These are phyloP conservation scores for Scotopteryx bipunctaria DNA, from an alignment of 2,888 invertebrate species.

Conservation along the genomic window DNA sequence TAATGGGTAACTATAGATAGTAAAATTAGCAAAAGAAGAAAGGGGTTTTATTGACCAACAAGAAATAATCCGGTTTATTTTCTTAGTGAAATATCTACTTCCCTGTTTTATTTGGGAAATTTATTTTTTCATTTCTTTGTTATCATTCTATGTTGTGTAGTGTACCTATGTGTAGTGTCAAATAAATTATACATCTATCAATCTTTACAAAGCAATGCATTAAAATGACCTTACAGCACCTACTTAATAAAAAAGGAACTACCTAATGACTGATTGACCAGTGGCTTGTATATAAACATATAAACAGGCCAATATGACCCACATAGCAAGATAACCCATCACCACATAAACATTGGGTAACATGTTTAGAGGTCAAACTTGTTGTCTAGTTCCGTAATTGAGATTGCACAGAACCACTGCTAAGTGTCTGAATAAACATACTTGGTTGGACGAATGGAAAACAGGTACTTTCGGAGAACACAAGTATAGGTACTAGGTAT, in stretches of 20 bases:
- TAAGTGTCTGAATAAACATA: constrained; percentile 55
- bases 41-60: too few relatives aligned
- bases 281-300: constrained; percentile 15
- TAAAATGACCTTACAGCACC: background rate
- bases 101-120: too few relatives aligned
- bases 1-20: too few relatives aligned
- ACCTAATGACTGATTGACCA: constrained; percentile 13
- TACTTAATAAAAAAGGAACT: constrained; percentile 1
- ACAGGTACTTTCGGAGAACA: constrained; percentile 16
- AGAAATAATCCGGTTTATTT: too few relatives aligned
- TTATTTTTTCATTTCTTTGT: too few relatives aligned
- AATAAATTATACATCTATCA: too few relatives aligned
- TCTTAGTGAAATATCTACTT: too few relatives aligned
- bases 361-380: constrained; percentile 67
- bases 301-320: constrained; percentile 45
- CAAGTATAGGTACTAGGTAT: constrained; percentile 2
- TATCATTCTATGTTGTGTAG: too few relatives aligned
- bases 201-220: background rate
- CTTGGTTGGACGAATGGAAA: constrained; percentile 42
- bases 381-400: constrained; percentile 64
- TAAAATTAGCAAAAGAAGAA: too few relatives aligned
- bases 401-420: constrained; percentile 44
- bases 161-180: too few relatives aligned
- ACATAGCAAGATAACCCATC: constrained; percentile 57
- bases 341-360: constrained; percentile 57